Percentiles rank a stretch among this genome's conserved stretches.
These are phyloP conservation scores for Ptychodera flava DNA, from an alignment of 35 echinoderm and acorn worm genomes.

Conservation along the genomic window DNA sequence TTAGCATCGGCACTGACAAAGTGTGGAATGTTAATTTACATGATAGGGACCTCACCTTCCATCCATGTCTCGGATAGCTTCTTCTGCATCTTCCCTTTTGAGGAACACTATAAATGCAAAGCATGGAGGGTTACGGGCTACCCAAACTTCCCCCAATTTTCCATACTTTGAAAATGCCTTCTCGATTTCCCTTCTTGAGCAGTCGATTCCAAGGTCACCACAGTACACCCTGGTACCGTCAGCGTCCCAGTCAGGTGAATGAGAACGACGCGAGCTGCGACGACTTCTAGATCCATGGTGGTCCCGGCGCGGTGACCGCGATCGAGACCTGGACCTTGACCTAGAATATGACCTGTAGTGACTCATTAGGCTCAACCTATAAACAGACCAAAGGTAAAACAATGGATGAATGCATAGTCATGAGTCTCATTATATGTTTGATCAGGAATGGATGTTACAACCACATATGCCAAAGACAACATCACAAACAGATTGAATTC, in stretches of 20 bases:
- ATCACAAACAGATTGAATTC: too few relatives aligned
- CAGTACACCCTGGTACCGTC: conserved; percentile 37
- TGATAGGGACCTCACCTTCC: conserved; percentile 37
- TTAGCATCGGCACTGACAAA: too few relatives aligned
- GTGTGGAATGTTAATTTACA: too few relatives aligned
- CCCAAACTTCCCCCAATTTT: conserved; percentile 32
- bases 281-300: background rate
- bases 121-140: conserved; percentile 42
- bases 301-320: background rate
- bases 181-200: conserved; percentile 17
- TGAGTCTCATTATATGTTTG: too few relatives aligned
- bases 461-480: too few relatives aligned
- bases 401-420: too few relatives aligned
- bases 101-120: conserved; percentile 44
- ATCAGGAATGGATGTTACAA: too few relatives aligned
- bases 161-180: conserved; percentile 43
- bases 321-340: background rate
- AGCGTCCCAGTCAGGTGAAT: background rate
- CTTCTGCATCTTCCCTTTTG: conserved; percentile 38
- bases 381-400: background rate
- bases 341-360: background rate
- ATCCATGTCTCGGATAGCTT: conserved; percentile 49
- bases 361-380: background rate
- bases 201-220: conserved; percentile 21
- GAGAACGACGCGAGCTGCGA: background rate